These are phyloP conservation scores for Meteorus cinctellus DNA, from an alignment of 2,888 invertebrate genomes.

Conservation along the genomic window DNA sequence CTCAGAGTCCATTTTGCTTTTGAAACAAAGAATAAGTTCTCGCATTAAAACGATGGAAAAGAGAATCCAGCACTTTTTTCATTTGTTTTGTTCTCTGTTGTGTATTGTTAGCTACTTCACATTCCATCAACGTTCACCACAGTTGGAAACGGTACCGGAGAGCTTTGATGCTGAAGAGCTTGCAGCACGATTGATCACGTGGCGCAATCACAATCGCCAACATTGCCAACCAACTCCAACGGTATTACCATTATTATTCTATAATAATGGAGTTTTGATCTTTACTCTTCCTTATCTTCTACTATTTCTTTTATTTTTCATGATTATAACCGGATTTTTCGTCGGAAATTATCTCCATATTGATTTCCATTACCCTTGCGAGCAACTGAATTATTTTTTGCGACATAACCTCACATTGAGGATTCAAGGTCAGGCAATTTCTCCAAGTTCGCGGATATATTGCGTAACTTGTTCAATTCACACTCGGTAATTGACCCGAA, in stretches of 20 bases:
- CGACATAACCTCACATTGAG: too few species aligned
- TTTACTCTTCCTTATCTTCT: too few species aligned
- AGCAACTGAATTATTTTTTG: too few species aligned
- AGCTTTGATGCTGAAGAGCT: constrained; percentile 65
- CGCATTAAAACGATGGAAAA: not conserved
- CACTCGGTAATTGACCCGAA: not conserved
- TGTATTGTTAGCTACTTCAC: constrained; percentile 53
- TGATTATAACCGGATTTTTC: too few species aligned
- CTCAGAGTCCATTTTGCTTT: not conserved
- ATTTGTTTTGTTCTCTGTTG: not conserved
- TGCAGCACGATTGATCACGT: constrained; percentile 65
- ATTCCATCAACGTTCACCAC: constrained; percentile 56
- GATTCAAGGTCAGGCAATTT: constrained; percentile 53
- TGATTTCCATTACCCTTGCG: too few species aligned
- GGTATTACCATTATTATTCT: not conserved
- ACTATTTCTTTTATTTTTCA: too few species aligned
- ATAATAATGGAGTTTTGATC: too few species aligned
- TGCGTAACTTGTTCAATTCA: constrained; percentile 27
- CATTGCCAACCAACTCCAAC: not conserved
- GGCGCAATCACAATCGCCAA: constrained; percentile 58
- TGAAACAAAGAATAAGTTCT: not conserved
- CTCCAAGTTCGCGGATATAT: constrained; percentile 49
- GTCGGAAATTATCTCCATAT: too few species aligned
- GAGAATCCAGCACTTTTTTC: not conserved
- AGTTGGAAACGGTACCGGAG: constrained; percentile 51